phyloP scores from a whole-genome alignment of 2,888 invertebrate genomes.

The Prionchulus punctatus region DNA sequence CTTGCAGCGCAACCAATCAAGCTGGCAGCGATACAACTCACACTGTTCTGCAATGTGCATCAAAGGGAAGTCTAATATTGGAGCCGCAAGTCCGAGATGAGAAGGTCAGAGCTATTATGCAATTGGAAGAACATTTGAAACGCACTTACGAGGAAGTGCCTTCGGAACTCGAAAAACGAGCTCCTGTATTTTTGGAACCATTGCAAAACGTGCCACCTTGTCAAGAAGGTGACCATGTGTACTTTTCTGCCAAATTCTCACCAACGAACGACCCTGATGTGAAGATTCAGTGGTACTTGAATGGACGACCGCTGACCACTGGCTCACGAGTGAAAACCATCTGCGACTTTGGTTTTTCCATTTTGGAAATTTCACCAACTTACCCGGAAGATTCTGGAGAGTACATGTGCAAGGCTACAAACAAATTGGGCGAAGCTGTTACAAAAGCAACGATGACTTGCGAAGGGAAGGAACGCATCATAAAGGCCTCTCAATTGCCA shows the following conservation, averaged over 20 bases:
- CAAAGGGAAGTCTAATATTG: constrained; percentile 24
- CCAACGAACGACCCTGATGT: constrained; percentile 14
- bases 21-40: constrained; percentile 58
- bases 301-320: constrained; percentile 72
- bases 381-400: constrained; percentile 61
- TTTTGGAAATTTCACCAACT: constrained; percentile 81
- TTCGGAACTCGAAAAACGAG: constrained; percentile 14
- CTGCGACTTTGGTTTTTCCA: constrained; percentile 91
- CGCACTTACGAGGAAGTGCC: constrained; percentile 14
- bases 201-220: constrained; percentile 23
- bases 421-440: constrained; percentile 49
- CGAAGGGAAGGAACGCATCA: constrained; percentile 62
- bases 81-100: constrained; percentile 18
- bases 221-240: constrained; percentile 26
- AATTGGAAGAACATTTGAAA: constrained; percentile 22
- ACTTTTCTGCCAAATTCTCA: constrained; percentile 21
- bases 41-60: constrained; percentile 6
- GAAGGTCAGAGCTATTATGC: constrained; percentile 26
- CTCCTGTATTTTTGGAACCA: constrained; percentile 29
- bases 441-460: constrained; percentile 73
- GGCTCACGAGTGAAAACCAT: constrained; percentile 86
- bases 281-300: constrained; percentile 61
- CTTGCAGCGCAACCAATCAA: constrained; percentile 59
- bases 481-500: constrained; percentile 74
- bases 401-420: constrained; percentile 21